Evolutionary conservation across 2,113 vertebrate species (phyloP), one percentile per base, ranked within the genome.

Genomic region (Tetraodon nigroviridis): DNA sequence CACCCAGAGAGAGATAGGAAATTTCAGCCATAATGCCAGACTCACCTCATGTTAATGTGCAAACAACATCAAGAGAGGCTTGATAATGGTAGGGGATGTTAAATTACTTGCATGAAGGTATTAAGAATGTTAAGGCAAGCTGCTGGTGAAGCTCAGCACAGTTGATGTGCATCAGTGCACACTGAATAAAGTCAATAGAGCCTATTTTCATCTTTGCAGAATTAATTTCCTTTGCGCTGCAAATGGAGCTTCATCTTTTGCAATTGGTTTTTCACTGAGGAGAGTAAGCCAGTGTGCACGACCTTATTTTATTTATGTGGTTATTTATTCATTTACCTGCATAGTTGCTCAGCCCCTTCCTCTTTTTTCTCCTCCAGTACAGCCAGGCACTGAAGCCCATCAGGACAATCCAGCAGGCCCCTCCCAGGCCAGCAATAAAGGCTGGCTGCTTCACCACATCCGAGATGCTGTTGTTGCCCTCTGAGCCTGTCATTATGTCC

Each of bases 321-420:
- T 46, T 46, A 17, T n/a, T n/a, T 6, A 17, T 46, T 46, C 13
- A 16, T 67, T 60, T 75, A 97, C 95, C 95, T 82, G 95, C 95
- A 32, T 98, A 98, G 88, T 98, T 97, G 90, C 95, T 98, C 56
- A 98, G 93, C 14, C 95, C 95, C 90, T 98, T 98, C 85, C 95
- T 93, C 87, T 98, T 98, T 92, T 98, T 98, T 75, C 95, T 92
- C 76, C 95, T 77, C 94, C 95, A 98, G 73, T 98, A 98, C 1
- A 98, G 82, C 95, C 95, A 98, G 75, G 95, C 94, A 78, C 95
- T 98, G 89, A 98, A 98, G 70, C 95, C 94, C 95, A 98, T 98
- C 76, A 98, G 87, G 69, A 98, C 95, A 63, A 98, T 94, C 95
- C 95, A 98, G 79, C 95, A 98, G 16, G 95, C 95, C 54, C 95